Conservation (phyloP, 64 coral and sea anemone species). For the Porites australiensis region DNA sequence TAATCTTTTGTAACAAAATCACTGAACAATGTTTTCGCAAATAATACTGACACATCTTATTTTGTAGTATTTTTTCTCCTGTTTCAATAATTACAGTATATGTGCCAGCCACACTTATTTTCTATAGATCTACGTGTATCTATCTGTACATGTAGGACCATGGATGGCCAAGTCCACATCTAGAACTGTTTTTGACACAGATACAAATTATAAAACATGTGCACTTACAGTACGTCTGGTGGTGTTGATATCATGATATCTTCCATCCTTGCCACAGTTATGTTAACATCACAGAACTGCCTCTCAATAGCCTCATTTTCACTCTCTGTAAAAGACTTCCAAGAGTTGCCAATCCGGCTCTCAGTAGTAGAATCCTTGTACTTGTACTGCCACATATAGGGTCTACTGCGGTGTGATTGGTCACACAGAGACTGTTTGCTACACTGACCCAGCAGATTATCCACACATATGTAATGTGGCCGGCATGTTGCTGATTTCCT, state of each 20-base stretch:
- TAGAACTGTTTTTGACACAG: too few relatives aligned
- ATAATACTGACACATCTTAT: too few relatives aligned
- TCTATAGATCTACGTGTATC: too few relatives aligned
- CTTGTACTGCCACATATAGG: conserved; percentile 29
- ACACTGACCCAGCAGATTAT: conserved; percentile 7
- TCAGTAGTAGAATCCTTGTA: neutral
- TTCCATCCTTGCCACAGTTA: neutral
- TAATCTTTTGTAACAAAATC: too few relatives aligned
- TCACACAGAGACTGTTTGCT: neutral
- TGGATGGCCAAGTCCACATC: too few relatives aligned
- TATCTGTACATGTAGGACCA: too few relatives aligned
- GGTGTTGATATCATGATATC: conserved; percentile 2
- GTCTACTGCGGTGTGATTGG: neutral
- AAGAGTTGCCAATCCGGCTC: neutral
- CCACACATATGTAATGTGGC: neutral
- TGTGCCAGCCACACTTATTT: too few relatives aligned
- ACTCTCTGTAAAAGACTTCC: conserved; percentile 4
- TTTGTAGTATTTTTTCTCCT: too few relatives aligned
- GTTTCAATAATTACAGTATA: too few relatives aligned
- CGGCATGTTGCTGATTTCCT: neutral
- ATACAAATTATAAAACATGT: too few relatives aligned
- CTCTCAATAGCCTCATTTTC: neutral
- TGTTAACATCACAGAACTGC: neutral
- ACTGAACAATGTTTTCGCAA: too few relatives aligned
- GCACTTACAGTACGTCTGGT: conserved; percentile 2